phyloP scores from a whole-genome alignment of 2,888 invertebrate genomes.

The Netelia fuscicornis region DNA sequence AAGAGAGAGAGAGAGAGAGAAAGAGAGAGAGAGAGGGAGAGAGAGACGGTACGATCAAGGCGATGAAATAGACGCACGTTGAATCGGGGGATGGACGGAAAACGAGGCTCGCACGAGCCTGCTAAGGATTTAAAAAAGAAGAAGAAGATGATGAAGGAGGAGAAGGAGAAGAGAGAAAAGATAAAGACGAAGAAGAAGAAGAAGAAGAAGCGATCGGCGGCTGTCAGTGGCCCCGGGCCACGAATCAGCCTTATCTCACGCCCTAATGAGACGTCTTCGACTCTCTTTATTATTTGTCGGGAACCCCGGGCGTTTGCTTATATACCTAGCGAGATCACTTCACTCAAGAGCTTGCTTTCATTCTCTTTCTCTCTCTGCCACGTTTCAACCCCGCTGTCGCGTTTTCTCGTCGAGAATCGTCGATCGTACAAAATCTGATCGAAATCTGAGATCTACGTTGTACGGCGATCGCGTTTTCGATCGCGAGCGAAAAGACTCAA shows the following conservation, averaged over 20 bases:
- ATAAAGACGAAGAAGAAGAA: constrained; percentile 59
- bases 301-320: constrained; percentile 63
- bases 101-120: constrained; percentile 58
- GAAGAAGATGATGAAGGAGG: not conserved
- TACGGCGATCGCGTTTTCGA: not conserved
- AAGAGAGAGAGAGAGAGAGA: constrained; percentile 53
- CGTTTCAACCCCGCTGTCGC: not conserved
- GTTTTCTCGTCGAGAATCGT: constrained; percentile 48
- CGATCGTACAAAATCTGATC: constrained; percentile 57
- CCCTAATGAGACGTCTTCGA: constrained; percentile 81
- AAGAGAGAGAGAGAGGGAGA: not conserved
- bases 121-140: constrained; percentile 29
- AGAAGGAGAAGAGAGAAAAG: constrained; percentile 63
- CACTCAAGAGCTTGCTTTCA: constrained; percentile 40
- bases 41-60: constrained; percentile 8
- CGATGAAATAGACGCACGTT: constrained; percentile 49
- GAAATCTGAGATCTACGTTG: not conserved
- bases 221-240: constrained; percentile 66
- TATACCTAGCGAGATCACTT: constrained; percentile 57
- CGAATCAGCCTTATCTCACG: constrained; percentile 74
- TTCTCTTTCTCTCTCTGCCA: constrained; percentile 6
- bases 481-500: constrained; percentile 24
- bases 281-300: constrained; percentile 78
- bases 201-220: constrained; percentile 72
- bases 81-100: constrained; percentile 28